These are phyloP conservation scores for Allygus modestus DNA, from an alignment of 2,888 invertebrate species.

Conservation along the genomic window DNA sequence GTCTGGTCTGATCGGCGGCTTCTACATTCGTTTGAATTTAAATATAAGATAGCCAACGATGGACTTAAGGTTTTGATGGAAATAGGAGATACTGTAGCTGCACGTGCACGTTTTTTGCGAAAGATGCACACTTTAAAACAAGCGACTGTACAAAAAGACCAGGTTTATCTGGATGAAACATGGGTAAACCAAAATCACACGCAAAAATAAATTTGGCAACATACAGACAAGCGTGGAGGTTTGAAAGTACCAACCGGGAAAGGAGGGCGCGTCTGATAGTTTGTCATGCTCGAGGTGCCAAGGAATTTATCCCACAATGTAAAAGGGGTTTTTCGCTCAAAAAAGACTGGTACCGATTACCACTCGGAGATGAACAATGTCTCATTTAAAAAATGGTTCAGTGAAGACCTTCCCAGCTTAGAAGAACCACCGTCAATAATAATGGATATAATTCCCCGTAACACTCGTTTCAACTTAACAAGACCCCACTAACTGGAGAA, in stretches of 20 bases:
- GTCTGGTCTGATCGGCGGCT: slow-evolving; percentile 12
- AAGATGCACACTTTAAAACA: slow-evolving; percentile 21
- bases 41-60: slow-evolving; percentile 30
- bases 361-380: neutral
- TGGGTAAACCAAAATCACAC: slow-evolving; percentile 36
- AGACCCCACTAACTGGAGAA: slow-evolving; percentile 6
- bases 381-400: slow-evolving; percentile 51
- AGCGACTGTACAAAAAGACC: neutral
- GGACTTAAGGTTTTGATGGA: slow-evolving; percentile 50
- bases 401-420: slow-evolving; percentile 21
- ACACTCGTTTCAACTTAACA: slow-evolving; percentile 17
- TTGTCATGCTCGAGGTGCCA: too few species aligned
- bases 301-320: neutral
- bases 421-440: slow-evolving; percentile 46
- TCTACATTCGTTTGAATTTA: slow-evolving; percentile 40
- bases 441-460: slow-evolving; percentile 62
- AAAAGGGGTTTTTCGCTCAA: neutral
- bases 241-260: slow-evolving; percentile 42
- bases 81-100: neutral
- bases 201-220: slow-evolving; percentile 33
- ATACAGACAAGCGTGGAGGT: slow-evolving; percentile 10
- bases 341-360: too few species aligned
- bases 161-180: slow-evolving; percentile 35
- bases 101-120: slow-evolving; percentile 17
- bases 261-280: slow-evolving; percentile 14